These are phyloP conservation scores for Tetrapedia diversipes DNA, from an alignment of 2,888 invertebrate genomes.

Conservation along the genomic window DNA sequence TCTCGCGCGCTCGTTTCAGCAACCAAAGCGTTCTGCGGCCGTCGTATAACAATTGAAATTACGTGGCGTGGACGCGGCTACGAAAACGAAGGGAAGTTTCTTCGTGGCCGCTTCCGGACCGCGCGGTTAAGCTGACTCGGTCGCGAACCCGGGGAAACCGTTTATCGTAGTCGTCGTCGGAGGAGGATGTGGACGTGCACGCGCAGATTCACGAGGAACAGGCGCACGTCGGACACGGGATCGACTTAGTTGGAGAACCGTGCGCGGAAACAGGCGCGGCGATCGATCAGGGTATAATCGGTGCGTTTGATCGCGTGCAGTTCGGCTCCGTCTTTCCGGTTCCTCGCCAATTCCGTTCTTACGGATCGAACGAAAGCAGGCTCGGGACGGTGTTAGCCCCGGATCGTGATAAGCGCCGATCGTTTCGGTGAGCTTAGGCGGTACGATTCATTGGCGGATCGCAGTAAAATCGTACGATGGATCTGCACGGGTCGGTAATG, in stretches of 20 bases:
- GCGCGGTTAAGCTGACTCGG: slow-evolving; percentile 29
- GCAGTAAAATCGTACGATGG: neutral
- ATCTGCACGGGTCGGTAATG: neutral
- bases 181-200: too few relatives aligned
- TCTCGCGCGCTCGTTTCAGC: too few relatives aligned
- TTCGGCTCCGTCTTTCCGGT: slow-evolving; percentile 27
- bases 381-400: neutral
- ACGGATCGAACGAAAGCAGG: neutral
- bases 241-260: slow-evolving; percentile 55
- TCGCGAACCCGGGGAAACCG: slow-evolving; percentile 32
- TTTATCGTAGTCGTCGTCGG: slow-evolving; percentile 40
- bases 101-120: slow-evolving; percentile 15
- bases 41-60: slow-evolving; percentile 26
- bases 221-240: slow-evolving; percentile 55
- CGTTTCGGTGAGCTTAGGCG: neutral
- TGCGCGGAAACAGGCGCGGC: slow-evolving; percentile 38
- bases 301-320: slow-evolving; percentile 45
- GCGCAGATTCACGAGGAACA: slow-evolving; percentile 51
- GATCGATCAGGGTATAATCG: slow-evolving; percentile 64
- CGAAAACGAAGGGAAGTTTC: slow-evolving; percentile 31
- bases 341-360: neutral
- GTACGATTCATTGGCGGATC: neutral
- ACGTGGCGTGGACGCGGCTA: neutral
- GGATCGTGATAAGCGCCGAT: slow-evolving; percentile 6
- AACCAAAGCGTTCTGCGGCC: neutral